Base-by-base conservation (phyloP, 53 echinoderm and acorn worm genomes). In the Actinopyga echinites region DNA sequence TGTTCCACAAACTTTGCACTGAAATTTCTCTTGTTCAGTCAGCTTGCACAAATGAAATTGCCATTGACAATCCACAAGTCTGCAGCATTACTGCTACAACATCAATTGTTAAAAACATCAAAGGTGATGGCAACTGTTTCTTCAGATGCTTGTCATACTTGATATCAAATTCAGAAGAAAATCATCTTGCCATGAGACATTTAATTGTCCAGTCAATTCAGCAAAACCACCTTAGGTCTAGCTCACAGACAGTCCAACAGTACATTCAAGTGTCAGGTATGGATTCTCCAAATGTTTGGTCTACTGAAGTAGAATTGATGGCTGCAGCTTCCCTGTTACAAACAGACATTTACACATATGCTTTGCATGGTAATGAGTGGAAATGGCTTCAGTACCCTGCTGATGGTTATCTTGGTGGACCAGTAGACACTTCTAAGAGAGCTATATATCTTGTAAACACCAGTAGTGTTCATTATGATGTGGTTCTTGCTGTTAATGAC, bases 111-210 rank as follows among this genome's bases (percentile, higher is more conserved):
- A 55, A 56, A 20, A 77, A 30, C 1, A 56, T 77, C 1, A 56
- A 77, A 55, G 77, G 77, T 29, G 77, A 77, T 77, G 77, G 54
- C 31, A 77, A 54, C 17, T 77, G 77, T 29, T 77, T 77, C 56
- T 77, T 53, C 13, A 52, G 77, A 54, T 77, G 77, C 29, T 33
- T 35, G 32, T 30, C 36, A 36, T 34, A 29, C n/a, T 31, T 69
- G 9, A 44, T 77, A 15, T 53, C 77, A 1, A 23, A 54, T 25
- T 25, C 77, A 11, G 77, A 77, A 54, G 55, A 77, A 2, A 77
- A 77, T 44, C 77, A 77, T 11, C 7, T n/a, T n/a, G n/a, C n/a
- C n/a, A n/a, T n/a, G n/a, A n/a, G n/a, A n/a, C n/a, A n/a, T n/a
- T n/a, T 56, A 56, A 31, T 29, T 15, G 77, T 77, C 4, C 77